A percentile compares a stretch with the other conserved stretches of the same genome.
Conservation (phyloP, 1,140 invertebrate species). For the Bombus breviceps region DNA sequence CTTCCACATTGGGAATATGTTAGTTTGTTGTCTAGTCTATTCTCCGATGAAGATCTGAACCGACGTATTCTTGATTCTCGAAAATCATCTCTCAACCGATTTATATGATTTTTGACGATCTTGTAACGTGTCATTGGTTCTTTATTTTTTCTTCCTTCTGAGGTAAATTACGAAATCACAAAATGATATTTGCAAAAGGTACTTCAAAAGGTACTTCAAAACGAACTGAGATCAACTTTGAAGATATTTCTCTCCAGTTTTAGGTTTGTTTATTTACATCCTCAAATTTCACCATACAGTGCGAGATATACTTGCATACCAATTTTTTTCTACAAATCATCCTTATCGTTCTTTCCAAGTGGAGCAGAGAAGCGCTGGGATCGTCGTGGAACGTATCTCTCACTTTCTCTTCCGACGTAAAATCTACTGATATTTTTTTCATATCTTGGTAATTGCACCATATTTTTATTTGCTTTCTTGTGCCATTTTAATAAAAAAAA, state of each 20-base stretch:
- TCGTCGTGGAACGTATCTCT: background rate
- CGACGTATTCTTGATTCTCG: background rate
- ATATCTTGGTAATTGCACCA: background rate
- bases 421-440: background rate
- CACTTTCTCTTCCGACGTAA: background rate
- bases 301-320: background rate
- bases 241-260: slow-evolving; percentile 8
- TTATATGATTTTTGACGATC: background rate
- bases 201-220: too few species aligned
- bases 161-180: background rate
- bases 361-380: too few species aligned
- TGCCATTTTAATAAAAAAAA: background rate
- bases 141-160: background rate
- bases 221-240: background rate
- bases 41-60: background rate
- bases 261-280: background rate
- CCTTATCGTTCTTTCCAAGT: too few species aligned
- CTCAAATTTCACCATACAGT: background rate
- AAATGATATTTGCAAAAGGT: background rate
- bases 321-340: too few species aligned
- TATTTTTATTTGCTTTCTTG: background rate
- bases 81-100: background rate
- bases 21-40: background rate
- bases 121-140: background rate
- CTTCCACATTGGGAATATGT: background rate